Conservation (phyloP, 2,797 vertebrate genomes). For the Echeneis naucrates region DNA sequence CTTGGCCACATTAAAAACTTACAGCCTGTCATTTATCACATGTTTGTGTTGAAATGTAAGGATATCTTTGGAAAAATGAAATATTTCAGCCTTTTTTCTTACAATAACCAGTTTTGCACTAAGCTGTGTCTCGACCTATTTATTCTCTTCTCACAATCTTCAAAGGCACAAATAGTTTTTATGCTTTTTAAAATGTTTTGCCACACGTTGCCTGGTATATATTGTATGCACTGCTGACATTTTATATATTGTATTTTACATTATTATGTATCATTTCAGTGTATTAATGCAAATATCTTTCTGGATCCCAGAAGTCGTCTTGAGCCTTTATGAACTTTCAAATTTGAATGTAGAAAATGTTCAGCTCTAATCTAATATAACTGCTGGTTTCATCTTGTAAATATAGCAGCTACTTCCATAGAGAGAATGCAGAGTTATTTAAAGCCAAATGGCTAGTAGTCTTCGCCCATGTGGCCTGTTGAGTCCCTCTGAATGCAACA, state of each 20-base stretch:
- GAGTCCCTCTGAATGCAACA: conserved; percentile 69
- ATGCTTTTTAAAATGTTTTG: background rate
- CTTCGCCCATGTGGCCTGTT: conserved; percentile 50
- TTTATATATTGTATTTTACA: background rate
- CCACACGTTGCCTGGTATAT: background rate
- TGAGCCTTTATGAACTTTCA: background rate
- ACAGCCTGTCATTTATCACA: conserved; percentile 5
- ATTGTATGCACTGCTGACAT: background rate
- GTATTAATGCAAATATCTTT: background rate
- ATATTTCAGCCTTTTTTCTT: background rate
- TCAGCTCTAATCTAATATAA: conserved; percentile 17
- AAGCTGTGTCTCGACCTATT: conserved; percentile 13
- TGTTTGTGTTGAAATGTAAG: background rate
- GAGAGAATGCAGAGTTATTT: conserved; percentile 29
- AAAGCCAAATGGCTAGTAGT: conserved; percentile 45
- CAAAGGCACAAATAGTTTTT: conserved; percentile 3
- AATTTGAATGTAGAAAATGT: background rate
- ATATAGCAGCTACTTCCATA: conserved; percentile 32
- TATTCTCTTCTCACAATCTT: conserved; percentile 14
- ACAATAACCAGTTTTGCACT: background rate
- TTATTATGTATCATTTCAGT: background rate
- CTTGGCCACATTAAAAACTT: background rate
- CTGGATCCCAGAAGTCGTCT: background rate
- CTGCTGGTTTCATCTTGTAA: conserved; percentile 14
- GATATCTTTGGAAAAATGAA: conserved; percentile 1